These are phyloP conservation scores for Poliocrania exsul DNA, from an alignment of 2,797 vertebrate genomes.

Conservation along the genomic window DNA sequence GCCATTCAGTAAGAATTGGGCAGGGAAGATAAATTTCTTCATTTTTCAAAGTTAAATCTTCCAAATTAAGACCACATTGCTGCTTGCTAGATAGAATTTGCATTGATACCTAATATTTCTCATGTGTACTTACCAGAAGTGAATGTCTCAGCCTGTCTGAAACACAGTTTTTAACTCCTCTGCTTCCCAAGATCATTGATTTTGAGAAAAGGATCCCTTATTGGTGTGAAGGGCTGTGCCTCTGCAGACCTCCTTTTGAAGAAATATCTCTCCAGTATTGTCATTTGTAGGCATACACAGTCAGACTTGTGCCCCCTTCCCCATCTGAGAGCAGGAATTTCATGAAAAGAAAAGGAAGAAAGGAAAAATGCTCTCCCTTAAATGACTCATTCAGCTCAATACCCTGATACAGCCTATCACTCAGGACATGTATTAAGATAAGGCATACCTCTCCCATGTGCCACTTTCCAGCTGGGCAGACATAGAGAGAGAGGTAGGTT, in stretches of 20 bases:
- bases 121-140: background rate
- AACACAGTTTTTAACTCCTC: background rate
- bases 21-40: conserved; percentile 52
- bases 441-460: accelerated
- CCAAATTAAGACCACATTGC: conserved; percentile 53
- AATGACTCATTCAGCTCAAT: background rate
- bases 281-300: background rate
- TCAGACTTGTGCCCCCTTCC: background rate
- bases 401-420: background rate
- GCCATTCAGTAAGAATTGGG: conserved; percentile 6
- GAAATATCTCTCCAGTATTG: background rate
- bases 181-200: background rate
- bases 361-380: background rate
- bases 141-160: background rate
- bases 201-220: background rate
- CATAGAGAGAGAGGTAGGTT: too few species aligned
- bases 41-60: conserved; percentile 13
- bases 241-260: background rate
- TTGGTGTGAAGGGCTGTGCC: background rate
- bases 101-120: conserved; percentile 19
- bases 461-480: background rate
- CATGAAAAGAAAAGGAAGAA: background rate
- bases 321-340: background rate
- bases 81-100: conserved; percentile 16
- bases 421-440: background rate